Evolutionary conservation across 2,113 vertebrate species (phyloP), one percentile per base, ranked within the genome.

Genomic region (Calyptommatus sinebrachiatus): DNA sequence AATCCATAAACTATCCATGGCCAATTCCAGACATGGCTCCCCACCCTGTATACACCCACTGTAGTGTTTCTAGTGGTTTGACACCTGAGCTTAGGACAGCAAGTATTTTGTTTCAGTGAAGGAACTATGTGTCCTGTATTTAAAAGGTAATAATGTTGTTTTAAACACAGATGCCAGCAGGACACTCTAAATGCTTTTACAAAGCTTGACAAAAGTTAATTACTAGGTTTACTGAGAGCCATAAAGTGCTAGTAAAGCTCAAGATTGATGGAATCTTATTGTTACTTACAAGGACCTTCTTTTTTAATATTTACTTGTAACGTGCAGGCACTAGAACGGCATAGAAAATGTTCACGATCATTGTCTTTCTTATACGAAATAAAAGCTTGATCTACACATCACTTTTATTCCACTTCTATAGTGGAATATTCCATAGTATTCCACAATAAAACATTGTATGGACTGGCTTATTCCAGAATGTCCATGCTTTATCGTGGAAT

Each of bases 191-290:
- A 92, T 89, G 74, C 89, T 93, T 92, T 90, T 91, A 93, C 69
- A 78, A 87, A 92, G 84, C 90, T 86, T 90, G 87, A 90, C 85
- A 88, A 92, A 92, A 91, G 85, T 93, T 92, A 92, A 93, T 93
- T 91, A 85, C 88, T 77, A 85, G 81, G 71, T 90, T 93, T 91
- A 86, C 88, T 91, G 86, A 89, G 88, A 83, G 50, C 80, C 1
- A 4, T 75, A 79, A 87, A 88, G 73, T 79, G 57, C 46, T 1
- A 79, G 83, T 61, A 26, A 2, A 28, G 84, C 2, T 57, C 35
- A 83, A 83, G 87, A 89, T 82, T 87, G 84, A 91, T 88, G 87
- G 77, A 86, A 84, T 83, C 83, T 81, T 80, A 50, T 31, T 24
- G 78, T 77, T 85, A 65, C 41, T 16, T 1, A 3, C 71, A 89